phyloP scores from a whole-genome alignment of 64 coral and sea anemone genomes.

The Actinia equina region DNA sequence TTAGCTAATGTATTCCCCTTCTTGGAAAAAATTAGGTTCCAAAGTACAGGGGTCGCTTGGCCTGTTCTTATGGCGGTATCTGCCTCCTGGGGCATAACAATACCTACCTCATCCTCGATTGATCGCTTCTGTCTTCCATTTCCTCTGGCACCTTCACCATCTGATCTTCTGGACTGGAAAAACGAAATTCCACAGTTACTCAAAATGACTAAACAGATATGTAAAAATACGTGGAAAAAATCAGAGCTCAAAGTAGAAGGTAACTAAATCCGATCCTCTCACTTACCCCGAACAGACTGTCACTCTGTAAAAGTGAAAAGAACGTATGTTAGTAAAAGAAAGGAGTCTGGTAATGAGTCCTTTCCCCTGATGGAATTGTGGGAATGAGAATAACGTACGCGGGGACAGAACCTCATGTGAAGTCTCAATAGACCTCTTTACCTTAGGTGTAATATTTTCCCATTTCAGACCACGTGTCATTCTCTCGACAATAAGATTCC shows the following conservation, averaged over 20 bases:
- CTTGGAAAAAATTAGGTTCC: too few relatives aligned
- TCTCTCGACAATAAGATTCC: too few relatives aligned
- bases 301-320: background rate
- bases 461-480: too few relatives aligned
- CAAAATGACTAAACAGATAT: too few relatives aligned
- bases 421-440: too few relatives aligned
- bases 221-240: too few relatives aligned
- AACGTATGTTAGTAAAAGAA: background rate
- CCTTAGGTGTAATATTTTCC: too few relatives aligned
- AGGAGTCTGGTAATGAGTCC: background rate
- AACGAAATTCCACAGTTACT: too few relatives aligned
- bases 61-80: too few relatives aligned
- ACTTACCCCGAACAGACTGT: conserved; percentile 5
- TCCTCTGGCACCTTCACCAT: background rate
- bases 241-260: background rate
- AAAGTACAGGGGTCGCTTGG: too few relatives aligned
- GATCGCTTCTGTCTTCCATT: conserved; percentile 2
- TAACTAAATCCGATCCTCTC: background rate
- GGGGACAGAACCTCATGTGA: too few relatives aligned
- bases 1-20: too few relatives aligned
- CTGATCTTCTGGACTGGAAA: background rate
- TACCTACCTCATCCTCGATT: background rate
- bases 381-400: background rate
- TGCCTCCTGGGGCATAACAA: background rate
- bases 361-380: background rate